Base-by-base conservation (phyloP, 2,797 vertebrate species). In the Phalanger gymnotis region DNA sequence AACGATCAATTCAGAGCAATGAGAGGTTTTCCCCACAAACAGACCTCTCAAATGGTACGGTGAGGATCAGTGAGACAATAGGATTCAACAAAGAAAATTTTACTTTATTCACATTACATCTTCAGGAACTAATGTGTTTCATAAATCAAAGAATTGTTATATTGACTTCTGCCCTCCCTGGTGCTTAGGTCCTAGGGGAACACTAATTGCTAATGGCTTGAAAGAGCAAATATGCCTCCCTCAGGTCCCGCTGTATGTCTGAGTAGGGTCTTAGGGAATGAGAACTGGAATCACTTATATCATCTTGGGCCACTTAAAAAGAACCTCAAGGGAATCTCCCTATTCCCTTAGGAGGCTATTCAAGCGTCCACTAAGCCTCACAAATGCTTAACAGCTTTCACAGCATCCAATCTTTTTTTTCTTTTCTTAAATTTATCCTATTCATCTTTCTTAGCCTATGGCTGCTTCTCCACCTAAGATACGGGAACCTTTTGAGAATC, bases 371-470 rank as follows among this genome's bases (percentile, higher is more conserved):
- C 47, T 0, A 58, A 4, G 16, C 53, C 53, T 27, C 92, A 87
- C 40, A 87, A 51, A 87, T 47, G 47, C 73, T 87, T 87, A 87
- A 87, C 13, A 58, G 58, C 40, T 81, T 87, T 81, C 51, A 81
- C 34, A 89, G 27, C 34, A 47, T 95, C 93, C 61, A 2, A 81
- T 93, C 89, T 54, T 34, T 40, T 95, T 7, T 16, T 54, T 51
- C 94, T 54, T 52, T 27, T 54, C 47, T 58, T 53, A 95, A 52
- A 53, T 53, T 87, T 58, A 90, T 19, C 53, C 57, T 90, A 52
- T 89, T 89, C 56, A 92, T 97, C 95, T 92, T 66, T 94, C 87
- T 25, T 47, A 12, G 81, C 91, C 91, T 66, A 51, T 91, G 81
- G 31, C 53, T 93, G 94, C 34, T 34, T 91, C 89, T 96, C 94